Base-by-base conservation (phyloP, 2,113 vertebrate genomes). In the Grus americana region DNA sequence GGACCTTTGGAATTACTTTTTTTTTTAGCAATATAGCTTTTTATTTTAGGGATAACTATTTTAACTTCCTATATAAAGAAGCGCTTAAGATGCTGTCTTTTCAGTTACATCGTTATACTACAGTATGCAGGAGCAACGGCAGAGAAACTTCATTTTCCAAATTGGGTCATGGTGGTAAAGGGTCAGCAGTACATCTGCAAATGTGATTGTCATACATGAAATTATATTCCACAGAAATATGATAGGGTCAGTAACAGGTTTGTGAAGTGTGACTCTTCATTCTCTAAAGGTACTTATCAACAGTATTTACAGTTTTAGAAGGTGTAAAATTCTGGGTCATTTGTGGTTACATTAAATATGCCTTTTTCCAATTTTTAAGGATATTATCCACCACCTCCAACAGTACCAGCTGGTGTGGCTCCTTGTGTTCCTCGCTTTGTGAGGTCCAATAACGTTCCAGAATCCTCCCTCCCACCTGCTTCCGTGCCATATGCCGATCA, bases 401-500 rank as follows among this genome's bases (percentile, higher is more conserved):
- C 97, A 80, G 98, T 98, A 93, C 98, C 98, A 95, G 97, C 98
- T 97, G 98, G 98, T 88, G 98, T 98, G 98, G 97, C 98, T 98
- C 98, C 98, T 38, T 99, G 99, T 95, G 98, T 99, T 98, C 98
- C 99, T 96, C 99, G 98, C 73, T 99, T 99, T 97, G 98, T 99
- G 92, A 98, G 99, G 94, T 99, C 99, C 94, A 98, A 95, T 96
- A 99, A 99, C 10, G 98, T 99, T 96, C 98, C 98, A 74, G 99
- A 99, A 62, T 98, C 99, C 90, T 98, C 99, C 62, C 98, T 99
- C 93, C 99, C 99, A 23, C 98, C 96, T 97, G 99, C 92, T 79
- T 99, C 98, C 58, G 98, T 99, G 92, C 98, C 98, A 82, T 99
- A 99, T 97, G 98, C 98, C 4, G 98, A 99, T 79, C 98, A 98